These are phyloP conservation scores for Latrodectus hesperus DNA, from an alignment of 2,888 invertebrate species.

Conservation along the genomic window DNA sequence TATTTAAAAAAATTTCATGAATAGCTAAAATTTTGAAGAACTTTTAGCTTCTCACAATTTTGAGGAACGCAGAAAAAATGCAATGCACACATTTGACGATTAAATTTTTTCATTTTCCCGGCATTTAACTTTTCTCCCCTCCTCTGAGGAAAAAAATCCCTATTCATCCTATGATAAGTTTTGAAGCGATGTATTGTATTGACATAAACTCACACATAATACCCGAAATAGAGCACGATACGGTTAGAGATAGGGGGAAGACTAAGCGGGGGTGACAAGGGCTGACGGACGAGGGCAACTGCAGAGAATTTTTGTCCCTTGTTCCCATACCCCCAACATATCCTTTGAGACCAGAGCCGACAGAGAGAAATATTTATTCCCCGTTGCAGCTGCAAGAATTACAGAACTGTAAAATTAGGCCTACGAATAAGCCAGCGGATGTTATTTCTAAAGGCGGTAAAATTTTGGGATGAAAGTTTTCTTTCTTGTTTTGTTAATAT, in stretches of 20 bases:
- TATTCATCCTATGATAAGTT: slow-evolving; percentile 32
- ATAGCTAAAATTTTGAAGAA: too few relatives aligned
- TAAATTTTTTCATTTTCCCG: too few relatives aligned
- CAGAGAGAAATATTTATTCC: slow-evolving; percentile 53
- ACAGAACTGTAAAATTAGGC: slow-evolving; percentile 58
- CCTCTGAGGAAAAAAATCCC: background rate
- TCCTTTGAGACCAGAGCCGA: slow-evolving; percentile 64
- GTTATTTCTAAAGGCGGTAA: slow-evolving; percentile 58
- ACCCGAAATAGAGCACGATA: slow-evolving; percentile 19
- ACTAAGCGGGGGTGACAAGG: slow-evolving; percentile 3
- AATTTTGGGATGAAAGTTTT: slow-evolving; percentile 12
- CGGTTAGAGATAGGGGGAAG: background rate
- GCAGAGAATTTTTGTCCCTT: slow-evolving; percentile 32
- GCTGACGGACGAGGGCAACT: slow-evolving; percentile 62
- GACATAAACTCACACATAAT: slow-evolving; percentile 53
- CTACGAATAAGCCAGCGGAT: slow-evolving; percentile 36
- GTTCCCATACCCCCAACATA: slow-evolving; percentile 47
- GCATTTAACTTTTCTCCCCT: too few relatives aligned
- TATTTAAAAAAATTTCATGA: too few relatives aligned
- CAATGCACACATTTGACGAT: too few relatives aligned
- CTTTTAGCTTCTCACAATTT: too few relatives aligned
- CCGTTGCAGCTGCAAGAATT: slow-evolving; percentile 64
- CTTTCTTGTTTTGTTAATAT: slow-evolving; percentile 25
- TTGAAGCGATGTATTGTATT: slow-evolving; percentile 43
- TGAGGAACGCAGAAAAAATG: too few relatives aligned